Base-by-base conservation (phyloP, 2,888 invertebrate genomes). In the Aricia artaxerxes region DNA sequence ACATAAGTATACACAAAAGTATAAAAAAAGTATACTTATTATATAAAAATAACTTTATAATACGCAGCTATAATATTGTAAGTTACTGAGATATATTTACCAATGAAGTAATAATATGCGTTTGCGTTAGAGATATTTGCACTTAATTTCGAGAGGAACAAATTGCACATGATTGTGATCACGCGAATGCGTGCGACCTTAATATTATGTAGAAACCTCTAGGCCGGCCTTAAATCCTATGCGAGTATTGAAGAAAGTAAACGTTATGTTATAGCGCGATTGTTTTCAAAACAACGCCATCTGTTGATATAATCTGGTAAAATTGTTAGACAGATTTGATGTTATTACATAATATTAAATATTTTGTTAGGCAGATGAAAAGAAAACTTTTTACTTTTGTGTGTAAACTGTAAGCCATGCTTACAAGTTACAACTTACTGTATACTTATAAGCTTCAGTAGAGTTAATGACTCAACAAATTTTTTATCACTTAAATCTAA, bases 121-220 rank as follows among this genome's bases (percentile, higher is more conserved):
- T 24, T 73, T 73, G 44, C 73, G 40, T 44, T 44, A 44, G 40
- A 73, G 73, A 53, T 76, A 53, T 76, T 53, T 53, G 35, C 76
- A 76, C 35, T 53, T 57, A 73, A 78, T 73, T 60, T 60, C 53
- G 73, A 75, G 78, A 60, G 73, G n/a, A 49, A 73, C 72, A 80
- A 81, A 81, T 80, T 79, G 77, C 31, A 24, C 72, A 40, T 72
- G 61, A 61, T 79, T 79, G 49, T 53, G 44, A 53, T 77, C 80
- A 79, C 80, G 79, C 78, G 77, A 60, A 61, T 79, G 81, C 82
- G 82, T 80, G 80, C 77, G 79, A 78, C 80, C 80, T 81, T 81
- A 77, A 79, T 81, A 44, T 44, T 44, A 79, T 79, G 77, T 78
- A 79, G 80, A 81, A 80, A 81, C 78, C 49, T 35, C 35, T 44